phyloP scores from a whole-genome alignment of 2,113 vertebrate genomes.

The Cebus imitator region DNA sequence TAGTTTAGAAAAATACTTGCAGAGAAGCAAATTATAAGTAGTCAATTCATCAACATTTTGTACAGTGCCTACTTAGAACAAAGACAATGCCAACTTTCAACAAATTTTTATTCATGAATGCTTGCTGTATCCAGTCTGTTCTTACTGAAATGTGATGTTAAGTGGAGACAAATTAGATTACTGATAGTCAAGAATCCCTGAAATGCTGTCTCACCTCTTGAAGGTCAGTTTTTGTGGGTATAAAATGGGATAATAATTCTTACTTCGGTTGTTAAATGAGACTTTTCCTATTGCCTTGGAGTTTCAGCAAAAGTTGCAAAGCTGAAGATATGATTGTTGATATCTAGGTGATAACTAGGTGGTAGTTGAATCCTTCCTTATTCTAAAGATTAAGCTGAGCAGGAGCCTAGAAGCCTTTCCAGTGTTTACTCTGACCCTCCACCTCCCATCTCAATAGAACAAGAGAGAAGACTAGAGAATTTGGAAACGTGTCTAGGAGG shows the following conservation, averaged over 20 bases:
- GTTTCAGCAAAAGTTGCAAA: background rate
- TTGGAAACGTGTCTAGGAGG: background rate
- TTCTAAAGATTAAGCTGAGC: background rate
- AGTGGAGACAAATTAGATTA: background rate
- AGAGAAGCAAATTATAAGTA: background rate
- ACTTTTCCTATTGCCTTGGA: background rate
- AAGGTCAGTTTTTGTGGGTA: background rate
- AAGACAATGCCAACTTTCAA: background rate
- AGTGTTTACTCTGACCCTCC: background rate
- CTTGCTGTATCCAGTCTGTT: too few relatives aligned
- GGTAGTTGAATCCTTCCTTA: background rate
- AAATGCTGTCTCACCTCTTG: background rate
- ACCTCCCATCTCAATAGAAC: too few relatives aligned
- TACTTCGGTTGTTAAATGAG: background rate
- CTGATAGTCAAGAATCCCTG: background rate
- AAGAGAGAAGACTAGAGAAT: background rate
- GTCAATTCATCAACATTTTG: background rate
- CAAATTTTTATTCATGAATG: background rate
- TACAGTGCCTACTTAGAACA: background rate
- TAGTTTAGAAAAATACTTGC: background rate
- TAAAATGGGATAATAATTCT: background rate
- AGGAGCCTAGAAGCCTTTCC: accelerated
- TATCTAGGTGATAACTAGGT: background rate
- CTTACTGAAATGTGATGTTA: background rate
- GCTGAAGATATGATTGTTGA: background rate